Percentiles rank a stretch among this genome's conserved stretches.
Conservation (phyloP, 2,113 vertebrate genomes). For the Rhabdomys dilectus region DNA sequence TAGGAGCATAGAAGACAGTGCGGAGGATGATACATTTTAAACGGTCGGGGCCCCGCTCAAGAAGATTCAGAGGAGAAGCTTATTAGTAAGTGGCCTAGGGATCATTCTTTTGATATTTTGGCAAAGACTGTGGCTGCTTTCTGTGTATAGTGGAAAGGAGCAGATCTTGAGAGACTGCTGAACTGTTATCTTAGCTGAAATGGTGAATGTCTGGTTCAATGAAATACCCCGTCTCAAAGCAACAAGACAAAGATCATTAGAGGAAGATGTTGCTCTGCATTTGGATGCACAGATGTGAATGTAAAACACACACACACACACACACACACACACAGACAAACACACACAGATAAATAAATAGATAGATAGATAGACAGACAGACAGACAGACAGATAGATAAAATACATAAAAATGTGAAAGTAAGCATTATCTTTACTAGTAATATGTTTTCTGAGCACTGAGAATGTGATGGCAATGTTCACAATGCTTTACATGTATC, state of each 20-base stretch:
- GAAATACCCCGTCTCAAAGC: background rate
- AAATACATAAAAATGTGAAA: background rate
- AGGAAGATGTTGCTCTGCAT: background rate
- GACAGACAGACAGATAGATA: background rate
- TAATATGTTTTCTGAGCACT: conserved; percentile 10
- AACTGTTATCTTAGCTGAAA: background rate
- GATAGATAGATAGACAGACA: no score
- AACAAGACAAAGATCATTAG: background rate
- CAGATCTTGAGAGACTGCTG: background rate
- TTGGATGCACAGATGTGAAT: background rate
- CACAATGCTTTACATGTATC: background rate
- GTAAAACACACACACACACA: background rate
- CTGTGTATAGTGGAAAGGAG: background rate
- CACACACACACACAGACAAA: background rate
- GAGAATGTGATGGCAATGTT: background rate
- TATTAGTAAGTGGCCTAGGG: background rate
- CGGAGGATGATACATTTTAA: background rate
- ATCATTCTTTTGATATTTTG: background rate
- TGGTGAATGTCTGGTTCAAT: background rate
- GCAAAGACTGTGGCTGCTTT: background rate
- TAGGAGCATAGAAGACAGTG: background rate
- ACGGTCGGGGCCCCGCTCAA: background rate
- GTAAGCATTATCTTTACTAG: background rate
- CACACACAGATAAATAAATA: no score
- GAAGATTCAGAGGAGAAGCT: background rate